Conservation (phyloP, 2,888 invertebrate species). For the Ormyrus labotus region DNA sequence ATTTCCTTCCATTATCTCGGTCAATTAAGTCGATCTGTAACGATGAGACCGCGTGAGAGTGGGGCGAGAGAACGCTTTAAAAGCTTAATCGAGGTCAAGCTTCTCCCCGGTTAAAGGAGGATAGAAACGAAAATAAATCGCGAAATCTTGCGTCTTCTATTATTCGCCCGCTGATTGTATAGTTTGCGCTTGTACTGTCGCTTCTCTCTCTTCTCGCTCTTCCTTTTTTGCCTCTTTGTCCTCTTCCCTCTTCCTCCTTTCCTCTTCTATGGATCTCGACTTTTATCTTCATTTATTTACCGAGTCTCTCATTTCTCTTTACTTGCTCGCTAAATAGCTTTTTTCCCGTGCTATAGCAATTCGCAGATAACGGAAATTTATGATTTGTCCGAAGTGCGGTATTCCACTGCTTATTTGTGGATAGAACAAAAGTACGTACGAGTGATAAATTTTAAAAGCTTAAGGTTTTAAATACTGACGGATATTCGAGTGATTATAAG, state of each 20-base stretch:
- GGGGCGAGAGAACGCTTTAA: slow-evolving; percentile 29
- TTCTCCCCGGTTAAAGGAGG: not conserved
- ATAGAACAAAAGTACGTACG: slow-evolving; percentile 19
- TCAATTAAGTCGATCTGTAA: slow-evolving; percentile 47
- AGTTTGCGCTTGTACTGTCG: not conserved
- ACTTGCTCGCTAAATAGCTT: not conserved
- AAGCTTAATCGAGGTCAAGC: slow-evolving; percentile 48
- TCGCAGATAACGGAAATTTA: slow-evolving; percentile 40
- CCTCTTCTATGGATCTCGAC: slow-evolving; percentile 11
- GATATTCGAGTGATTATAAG: too few relatives aligned
- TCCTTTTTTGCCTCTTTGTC: slow-evolving; percentile 13
- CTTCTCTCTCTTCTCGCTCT: not conserved
- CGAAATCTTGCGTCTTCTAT: slow-evolving; percentile 45
- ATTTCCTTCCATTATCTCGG: slow-evolving; percentile 36
- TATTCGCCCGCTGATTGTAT: slow-evolving; percentile 13
- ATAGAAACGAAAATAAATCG: slow-evolving; percentile 49
- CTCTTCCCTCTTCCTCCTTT: not conserved
- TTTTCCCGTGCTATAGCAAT: slow-evolving; percentile 1
- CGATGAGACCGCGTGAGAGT: not conserved
- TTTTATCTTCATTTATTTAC: slow-evolving; percentile 36
- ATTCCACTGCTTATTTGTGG: not conserved
- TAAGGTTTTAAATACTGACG: too few relatives aligned
- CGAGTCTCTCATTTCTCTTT: slow-evolving; percentile 4
- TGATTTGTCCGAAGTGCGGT: slow-evolving; percentile 16
- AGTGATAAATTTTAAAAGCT: too few relatives aligned